phyloP scores from a whole-genome alignment of 2,113 vertebrate genomes.

The Gallinago undulata region DNA sequence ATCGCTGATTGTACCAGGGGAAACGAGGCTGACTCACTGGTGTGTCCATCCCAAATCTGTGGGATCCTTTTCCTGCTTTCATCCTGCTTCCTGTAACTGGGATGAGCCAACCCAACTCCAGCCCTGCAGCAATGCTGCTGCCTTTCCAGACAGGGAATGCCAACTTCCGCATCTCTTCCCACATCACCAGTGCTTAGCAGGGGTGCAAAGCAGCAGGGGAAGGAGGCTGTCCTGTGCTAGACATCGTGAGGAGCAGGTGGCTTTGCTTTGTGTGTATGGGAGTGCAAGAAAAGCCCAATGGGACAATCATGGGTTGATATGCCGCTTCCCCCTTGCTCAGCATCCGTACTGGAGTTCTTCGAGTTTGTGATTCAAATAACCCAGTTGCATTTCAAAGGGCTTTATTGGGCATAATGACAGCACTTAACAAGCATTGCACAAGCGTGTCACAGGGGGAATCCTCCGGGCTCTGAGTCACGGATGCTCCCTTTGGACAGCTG shows the following conservation, averaged over 20 bases:
- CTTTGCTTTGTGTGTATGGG: rapidly evolving
- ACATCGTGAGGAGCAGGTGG: rapidly evolving
- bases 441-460: not conserved
- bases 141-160: not conserved
- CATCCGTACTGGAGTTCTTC: not conserved
- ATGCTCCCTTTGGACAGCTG: not conserved
- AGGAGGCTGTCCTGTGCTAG: not conserved
- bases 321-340: not conserved
- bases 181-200: rapidly evolving
- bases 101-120: not conserved
- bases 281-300: not conserved
- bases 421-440: not conserved
- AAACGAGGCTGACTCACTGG: rapidly evolving
- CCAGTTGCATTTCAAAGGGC: not conserved
- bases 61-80: not conserved
- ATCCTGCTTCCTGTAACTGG: not conserved
- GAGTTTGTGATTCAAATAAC: not conserved
- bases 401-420: not conserved
- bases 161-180: not conserved
- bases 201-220: not conserved
- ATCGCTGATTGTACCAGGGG: not conserved
- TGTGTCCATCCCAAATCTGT: not conserved
- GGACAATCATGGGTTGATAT: rapidly evolving
- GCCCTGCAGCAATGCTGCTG: not conserved
- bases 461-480: not conserved